Conservation (phyloP, 2,113 vertebrate species). For the Mesoclemmys tuberculata region DNA sequence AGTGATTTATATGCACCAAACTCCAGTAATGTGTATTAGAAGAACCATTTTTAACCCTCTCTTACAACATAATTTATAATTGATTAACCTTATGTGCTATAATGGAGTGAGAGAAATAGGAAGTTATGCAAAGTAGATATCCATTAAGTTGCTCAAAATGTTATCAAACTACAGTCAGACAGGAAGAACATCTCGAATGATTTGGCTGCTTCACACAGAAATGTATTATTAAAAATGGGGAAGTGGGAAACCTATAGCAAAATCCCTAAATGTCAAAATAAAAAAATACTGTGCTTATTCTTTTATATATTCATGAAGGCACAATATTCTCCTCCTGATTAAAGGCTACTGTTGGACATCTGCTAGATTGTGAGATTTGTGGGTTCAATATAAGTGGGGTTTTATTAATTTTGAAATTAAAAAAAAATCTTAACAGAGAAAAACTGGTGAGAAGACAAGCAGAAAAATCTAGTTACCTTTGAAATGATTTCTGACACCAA, state of each 20-base stretch:
- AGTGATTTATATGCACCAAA: accelerated
- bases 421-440: neutral
- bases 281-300: neutral
- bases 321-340: neutral
- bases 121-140: neutral
- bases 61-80: neutral
- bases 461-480: conserved; percentile 33
- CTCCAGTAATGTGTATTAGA: neutral
- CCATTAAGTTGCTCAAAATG: neutral
- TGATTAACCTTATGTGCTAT: neutral
- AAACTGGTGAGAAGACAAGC: neutral
- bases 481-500: conserved; percentile 23
- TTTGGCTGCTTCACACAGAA: neutral
- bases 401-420: neutral
- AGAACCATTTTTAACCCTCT: neutral
- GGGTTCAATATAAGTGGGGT: neutral
- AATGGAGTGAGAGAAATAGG: neutral
- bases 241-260: neutral
- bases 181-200: neutral
- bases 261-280: neutral
- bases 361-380: neutral
- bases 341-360: neutral
- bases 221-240: neutral
- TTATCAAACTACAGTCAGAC: neutral
- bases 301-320: neutral